Evolutionary conservation across 2,888 invertebrate species (phyloP).

Genomic region (Clostera curtula): DNA sequence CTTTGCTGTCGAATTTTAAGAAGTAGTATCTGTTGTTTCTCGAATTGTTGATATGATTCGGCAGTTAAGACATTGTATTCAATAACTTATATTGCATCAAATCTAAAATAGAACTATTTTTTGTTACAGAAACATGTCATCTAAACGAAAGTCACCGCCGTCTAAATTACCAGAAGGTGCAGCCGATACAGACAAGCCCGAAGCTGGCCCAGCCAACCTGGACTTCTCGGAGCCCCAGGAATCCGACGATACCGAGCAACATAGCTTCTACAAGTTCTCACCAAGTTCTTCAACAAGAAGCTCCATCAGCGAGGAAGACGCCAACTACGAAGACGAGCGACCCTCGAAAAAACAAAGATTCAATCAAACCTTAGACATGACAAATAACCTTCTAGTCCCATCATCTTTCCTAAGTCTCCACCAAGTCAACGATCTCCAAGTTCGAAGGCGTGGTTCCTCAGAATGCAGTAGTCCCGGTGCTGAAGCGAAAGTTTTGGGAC

Average conservation of each 20-base stretch:
- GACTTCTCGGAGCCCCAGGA: constrained; percentile 62
- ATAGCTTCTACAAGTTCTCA: constrained; percentile 65
- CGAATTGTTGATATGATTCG: no score
- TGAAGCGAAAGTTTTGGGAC: constrained; percentile 78
- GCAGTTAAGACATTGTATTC: no score
- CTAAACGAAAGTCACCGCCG: constrained; percentile 97
- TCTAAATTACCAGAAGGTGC: constrained; percentile 91
- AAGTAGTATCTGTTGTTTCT: no score
- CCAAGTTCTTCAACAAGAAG: constrained; percentile 63
- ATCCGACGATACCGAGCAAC: constrained; percentile 55
- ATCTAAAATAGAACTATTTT: no score
- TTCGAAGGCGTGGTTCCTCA: constrained; percentile 74
- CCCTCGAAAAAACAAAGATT: constrained; percentile 77
- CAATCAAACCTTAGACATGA: constrained; percentile 75
- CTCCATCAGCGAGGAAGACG: constrained; percentile 75
- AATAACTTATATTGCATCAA: no score
- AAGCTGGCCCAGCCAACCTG: constrained; percentile 70
- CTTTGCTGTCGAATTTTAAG: no score
- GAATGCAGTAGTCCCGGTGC: constrained; percentile 84
- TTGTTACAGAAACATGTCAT: constrained; percentile 93
- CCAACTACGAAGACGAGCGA: constrained; percentile 75
- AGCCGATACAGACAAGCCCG: constrained; percentile 60
- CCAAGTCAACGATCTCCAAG: constrained; percentile 70
- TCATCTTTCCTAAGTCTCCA: constrained; percentile 72
- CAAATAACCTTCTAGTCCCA: constrained; percentile 74